These are phyloP conservation scores for Graphium colonna DNA, from an alignment of 2,888 invertebrate genomes.

Conservation along the genomic window DNA sequence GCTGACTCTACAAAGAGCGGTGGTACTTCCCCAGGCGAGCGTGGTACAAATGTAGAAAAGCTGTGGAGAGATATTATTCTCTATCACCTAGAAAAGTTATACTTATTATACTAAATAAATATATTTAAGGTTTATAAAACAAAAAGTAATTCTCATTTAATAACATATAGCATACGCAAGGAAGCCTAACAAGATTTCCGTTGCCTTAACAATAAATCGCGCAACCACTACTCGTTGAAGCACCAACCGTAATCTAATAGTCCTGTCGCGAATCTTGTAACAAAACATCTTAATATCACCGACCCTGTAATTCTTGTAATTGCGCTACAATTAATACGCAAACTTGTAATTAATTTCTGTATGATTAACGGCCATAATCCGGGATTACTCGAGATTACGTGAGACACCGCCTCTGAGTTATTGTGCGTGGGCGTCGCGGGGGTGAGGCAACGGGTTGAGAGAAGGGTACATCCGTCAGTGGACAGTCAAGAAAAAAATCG, in stretches of 20 bases:
- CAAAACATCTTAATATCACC: conserved; percentile 27
- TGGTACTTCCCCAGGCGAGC: no score
- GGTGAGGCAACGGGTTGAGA: conserved; percentile 33
- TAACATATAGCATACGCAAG: background rate
- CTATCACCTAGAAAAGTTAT: no score
- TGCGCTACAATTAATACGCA: conserved; percentile 76
- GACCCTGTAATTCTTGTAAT: conserved; percentile 67
- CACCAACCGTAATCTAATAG: conserved; percentile 9
- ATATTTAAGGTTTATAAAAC: background rate
- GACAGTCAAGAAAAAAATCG: conserved; percentile 33
- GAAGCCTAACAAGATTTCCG: conserved; percentile 18
- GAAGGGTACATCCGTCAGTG: conserved; percentile 34
- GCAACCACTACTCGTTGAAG: background rate
- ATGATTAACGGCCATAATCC: conserved; percentile 79
- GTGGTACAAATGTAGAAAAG: no score
- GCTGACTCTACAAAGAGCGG: no score
- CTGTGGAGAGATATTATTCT: no score
- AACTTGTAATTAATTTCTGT: conserved; percentile 79
- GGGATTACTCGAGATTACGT: conserved; percentile 77
- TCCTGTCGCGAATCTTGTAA: conserved; percentile 11
- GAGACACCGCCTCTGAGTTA: conserved; percentile 69
- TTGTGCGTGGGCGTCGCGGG: conserved; percentile 58
- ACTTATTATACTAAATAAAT: conserved; percentile 1
- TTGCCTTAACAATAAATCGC: conserved; percentile 8
- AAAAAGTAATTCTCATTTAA: background rate